A percentile compares a stretch with the other conserved stretches of the same genome.
Conservation (phyloP, 2,888 invertebrate genomes). For the Scelioninae gen. 2 region DNA sequence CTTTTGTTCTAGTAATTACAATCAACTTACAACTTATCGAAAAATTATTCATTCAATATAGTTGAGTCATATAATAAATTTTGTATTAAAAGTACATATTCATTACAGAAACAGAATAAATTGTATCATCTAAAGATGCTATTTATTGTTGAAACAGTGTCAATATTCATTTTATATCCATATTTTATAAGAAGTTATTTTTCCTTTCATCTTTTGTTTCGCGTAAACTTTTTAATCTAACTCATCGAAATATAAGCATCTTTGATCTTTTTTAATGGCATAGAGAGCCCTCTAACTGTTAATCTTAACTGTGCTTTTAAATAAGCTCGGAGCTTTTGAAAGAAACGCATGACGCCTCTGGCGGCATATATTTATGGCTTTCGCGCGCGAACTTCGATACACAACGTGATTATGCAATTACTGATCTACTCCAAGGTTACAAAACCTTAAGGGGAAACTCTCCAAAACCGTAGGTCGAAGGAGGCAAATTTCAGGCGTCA, state of each 20-base stretch:
- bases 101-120: too few species aligned
- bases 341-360: constrained; percentile 52
- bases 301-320: constrained; percentile 41
- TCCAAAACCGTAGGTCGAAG: constrained; percentile 22
- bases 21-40: too few species aligned
- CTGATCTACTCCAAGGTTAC: constrained; percentile 48
- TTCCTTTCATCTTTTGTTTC: constrained; percentile 5
- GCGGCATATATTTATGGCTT: constrained; percentile 55
- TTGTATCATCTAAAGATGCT: too few species aligned
- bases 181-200: too few species aligned
- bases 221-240: constrained; percentile 23
- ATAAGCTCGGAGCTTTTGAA: constrained; percentile 54
- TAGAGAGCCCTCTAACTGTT: constrained; percentile 30
- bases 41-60: too few species aligned
- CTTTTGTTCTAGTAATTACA: too few species aligned
- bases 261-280: constrained; percentile 56
- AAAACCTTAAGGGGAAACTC: constrained; percentile 27
- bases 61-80: too few species aligned
- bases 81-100: too few species aligned
- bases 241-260: constrained; percentile 35
- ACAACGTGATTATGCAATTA: constrained; percentile 61
- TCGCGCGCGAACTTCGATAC: constrained; percentile 47
- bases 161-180: too few species aligned
- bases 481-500: constrained; percentile 19
- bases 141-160: too few species aligned